Percentiles rank a stretch among this genome's conserved stretches.
Evolutionary conservation across 2,888 invertebrate species (phyloP).

Genomic region (Hecatera dysodea): DNA sequence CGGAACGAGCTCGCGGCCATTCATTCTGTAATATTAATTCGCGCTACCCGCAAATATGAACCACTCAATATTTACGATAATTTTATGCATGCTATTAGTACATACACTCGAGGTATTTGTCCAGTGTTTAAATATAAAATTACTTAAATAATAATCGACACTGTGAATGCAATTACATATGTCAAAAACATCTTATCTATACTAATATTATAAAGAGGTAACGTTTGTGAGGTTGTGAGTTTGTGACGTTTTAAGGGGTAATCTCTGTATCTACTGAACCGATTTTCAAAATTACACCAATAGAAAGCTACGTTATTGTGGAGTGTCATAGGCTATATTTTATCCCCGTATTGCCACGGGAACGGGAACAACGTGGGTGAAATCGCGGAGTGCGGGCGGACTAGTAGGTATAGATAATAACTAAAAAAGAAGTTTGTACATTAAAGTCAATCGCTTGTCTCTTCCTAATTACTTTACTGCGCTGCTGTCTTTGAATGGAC

Average conservation of each 20-base stretch:
- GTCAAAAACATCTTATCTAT: neutral
- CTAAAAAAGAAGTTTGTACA: too few relatives aligned
- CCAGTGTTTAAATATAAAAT: neutral
- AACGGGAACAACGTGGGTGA: too few relatives aligned
- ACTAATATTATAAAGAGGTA: too few relatives aligned
- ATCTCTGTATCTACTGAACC: too few relatives aligned
- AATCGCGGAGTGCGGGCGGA: too few relatives aligned
- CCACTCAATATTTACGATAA: constrained; percentile 8
- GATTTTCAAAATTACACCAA: too few relatives aligned
- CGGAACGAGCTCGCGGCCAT: constrained; percentile 17
- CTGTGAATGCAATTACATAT: neutral
- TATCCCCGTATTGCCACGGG: too few relatives aligned
- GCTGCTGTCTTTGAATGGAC: neutral
- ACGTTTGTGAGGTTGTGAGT: too few relatives aligned
- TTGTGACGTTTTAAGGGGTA: too few relatives aligned
- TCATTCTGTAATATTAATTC: constrained; percentile 34
- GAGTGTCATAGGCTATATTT: too few relatives aligned
- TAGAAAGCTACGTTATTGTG: too few relatives aligned
- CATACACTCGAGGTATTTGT: neutral
- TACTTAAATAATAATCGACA: neutral
- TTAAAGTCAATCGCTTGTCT: neutral
- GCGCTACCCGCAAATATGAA: constrained; percentile 1
- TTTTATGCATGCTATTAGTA: neutral
- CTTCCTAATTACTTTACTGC: neutral
- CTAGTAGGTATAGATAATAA: too few relatives aligned